Conservation (phyloP, 2,888 invertebrate species). For the Dolichomitus sp. region DNA sequence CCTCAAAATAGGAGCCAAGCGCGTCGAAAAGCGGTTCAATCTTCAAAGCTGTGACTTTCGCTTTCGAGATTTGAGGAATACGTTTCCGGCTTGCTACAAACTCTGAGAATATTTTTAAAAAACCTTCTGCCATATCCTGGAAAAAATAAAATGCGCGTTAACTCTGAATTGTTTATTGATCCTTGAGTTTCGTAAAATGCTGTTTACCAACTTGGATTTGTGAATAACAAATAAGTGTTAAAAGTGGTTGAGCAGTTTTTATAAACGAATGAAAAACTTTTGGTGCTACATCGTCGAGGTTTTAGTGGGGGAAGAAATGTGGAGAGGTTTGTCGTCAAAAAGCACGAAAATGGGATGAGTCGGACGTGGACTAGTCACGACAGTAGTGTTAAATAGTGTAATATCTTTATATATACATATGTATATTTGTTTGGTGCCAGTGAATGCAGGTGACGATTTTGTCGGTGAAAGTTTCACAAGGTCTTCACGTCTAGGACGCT, state of each 20-base stretch:
- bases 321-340: conserved; percentile 17
- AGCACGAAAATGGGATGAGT: conserved; percentile 54
- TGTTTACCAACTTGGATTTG: neutral
- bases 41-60: neutral
- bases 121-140: neutral
- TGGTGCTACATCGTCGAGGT: neutral
- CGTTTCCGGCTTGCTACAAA: neutral
- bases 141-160: neutral
- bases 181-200: neutral
- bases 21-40: neutral
- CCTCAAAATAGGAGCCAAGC: neutral
- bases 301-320: conserved; percentile 20
- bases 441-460: neutral
- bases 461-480: conserved; percentile 11
- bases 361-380: conserved; percentile 16
- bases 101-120: neutral
- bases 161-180: conserved; percentile 5
- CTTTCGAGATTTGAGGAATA: neutral
- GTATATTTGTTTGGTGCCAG: neutral
- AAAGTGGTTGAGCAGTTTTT: neutral
- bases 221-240: neutral
- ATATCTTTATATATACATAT: neutral
- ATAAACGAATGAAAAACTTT: conserved; percentile 36
- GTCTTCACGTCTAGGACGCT: neutral
- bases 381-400: conserved; percentile 40